Evolutionary conservation across 2,113 vertebrate genomes (phyloP).

Genomic region (Carollia perspicillata): DNA sequence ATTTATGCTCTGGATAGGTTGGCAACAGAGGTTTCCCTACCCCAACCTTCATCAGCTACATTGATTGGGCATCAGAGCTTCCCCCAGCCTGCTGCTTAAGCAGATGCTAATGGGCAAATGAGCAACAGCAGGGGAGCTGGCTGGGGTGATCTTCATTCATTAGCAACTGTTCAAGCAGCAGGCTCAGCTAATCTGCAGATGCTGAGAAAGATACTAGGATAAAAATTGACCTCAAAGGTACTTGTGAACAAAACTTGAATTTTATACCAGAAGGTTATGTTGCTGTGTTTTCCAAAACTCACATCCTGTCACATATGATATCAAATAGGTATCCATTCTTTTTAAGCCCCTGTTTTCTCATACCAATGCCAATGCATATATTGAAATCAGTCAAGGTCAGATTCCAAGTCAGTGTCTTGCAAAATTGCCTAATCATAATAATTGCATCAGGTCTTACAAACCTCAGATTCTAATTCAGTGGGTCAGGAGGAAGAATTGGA

Average conservation of each 20-base stretch:
- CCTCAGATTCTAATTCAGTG: not conserved
- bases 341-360: not conserved
- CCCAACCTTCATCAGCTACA: conserved; percentile 65
- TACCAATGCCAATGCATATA: not conserved
- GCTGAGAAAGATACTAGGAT: conserved; percentile 61
- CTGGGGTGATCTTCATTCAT: conserved; percentile 72
- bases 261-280: conserved; percentile 15
- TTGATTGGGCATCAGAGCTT: conserved; percentile 64
- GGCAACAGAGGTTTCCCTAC: conserved; percentile 60
- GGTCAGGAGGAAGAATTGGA: not conserved
- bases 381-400: conserved; percentile 40
- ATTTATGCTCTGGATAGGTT: conserved; percentile 69
- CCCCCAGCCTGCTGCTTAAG: conserved; percentile 77
- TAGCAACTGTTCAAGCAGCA: conserved; percentile 78
- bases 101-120: conserved; percentile 78
- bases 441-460: not conserved
- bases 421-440: not conserved
- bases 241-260: conserved; percentile 62
- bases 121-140: conserved; percentile 44
- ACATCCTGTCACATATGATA: not conserved
- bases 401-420: not conserved
- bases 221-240: conserved; percentile 70
- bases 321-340: not conserved
- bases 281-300: not conserved
- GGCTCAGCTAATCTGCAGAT: conserved; percentile 71